A percentile compares a stretch with the other conserved stretches of the same genome.
These are phyloP conservation scores for Otus scops DNA, from an alignment of 2,797 vertebrate species.

Conservation along the genomic window DNA sequence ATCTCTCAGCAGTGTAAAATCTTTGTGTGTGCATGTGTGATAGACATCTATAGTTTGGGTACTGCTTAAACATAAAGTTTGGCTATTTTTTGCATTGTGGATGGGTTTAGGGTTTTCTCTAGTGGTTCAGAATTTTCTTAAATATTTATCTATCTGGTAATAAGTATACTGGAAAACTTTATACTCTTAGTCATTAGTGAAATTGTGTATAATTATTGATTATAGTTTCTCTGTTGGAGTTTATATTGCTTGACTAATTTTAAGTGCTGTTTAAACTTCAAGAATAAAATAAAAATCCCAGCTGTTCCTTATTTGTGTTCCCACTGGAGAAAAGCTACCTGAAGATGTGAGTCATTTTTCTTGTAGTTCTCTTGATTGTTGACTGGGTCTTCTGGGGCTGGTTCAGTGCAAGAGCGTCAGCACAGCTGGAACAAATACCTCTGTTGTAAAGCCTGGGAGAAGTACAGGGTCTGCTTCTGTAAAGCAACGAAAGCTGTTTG, in stretches of 20 bases:
- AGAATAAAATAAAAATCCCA: neutral
- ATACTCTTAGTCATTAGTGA: neutral
- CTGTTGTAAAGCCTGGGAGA: neutral
- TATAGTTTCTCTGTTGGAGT: neutral
- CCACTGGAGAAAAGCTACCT: neutral
- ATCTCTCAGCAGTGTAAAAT: neutral
- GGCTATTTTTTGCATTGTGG: rapidly evolving
- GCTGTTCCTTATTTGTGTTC: neutral
- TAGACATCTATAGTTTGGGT: neutral
- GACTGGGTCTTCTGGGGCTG: neutral
- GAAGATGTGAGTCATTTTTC: neutral
- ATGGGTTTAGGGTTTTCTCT: neutral
- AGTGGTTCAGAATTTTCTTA: neutral
- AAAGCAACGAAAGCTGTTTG: neutral
- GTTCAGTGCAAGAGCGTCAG: neutral
- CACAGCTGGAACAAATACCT: neutral
- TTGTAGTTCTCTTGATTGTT: neutral
- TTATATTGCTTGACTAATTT: neutral
- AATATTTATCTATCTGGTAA: neutral
- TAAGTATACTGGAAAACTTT: neutral
- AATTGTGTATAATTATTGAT: neutral
- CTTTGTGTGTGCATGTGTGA: neutral
- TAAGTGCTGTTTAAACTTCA: neutral
- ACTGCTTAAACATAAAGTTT: neutral
- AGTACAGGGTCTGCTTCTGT: neutral